A percentile compares a stretch with the other conserved stretches of the same genome.
Evolutionary conservation across 2,113 vertebrate species (phyloP).

Genomic region (Oryzias melastigma): DNA sequence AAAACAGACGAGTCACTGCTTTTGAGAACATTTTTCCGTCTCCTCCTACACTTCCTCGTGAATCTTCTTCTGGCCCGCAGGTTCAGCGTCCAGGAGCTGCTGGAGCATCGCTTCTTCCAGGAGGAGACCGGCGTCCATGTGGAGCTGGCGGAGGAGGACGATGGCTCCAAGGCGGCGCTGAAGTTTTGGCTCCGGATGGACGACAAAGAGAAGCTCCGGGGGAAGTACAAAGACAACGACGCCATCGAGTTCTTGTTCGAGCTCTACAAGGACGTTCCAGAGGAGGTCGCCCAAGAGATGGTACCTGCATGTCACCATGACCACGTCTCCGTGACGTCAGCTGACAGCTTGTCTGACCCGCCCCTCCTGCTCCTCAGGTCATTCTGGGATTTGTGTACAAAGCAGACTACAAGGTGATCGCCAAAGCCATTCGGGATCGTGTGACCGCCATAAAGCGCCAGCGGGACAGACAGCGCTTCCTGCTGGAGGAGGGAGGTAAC

Average conservation of each 20-base stretch:
- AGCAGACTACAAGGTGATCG: conserved; percentile 89
- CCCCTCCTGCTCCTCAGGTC: conserved; percentile 74
- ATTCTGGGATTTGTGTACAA: conserved; percentile 89
- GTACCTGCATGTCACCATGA: conserved; percentile 55
- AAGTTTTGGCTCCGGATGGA: conserved; percentile 96
- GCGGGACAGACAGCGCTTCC: conserved; percentile 81
- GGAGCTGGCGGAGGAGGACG: conserved; percentile 91
- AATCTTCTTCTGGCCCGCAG: conserved; percentile 59
- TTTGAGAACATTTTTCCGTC: no score
- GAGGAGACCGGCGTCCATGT: conserved; percentile 89
- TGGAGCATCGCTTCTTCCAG: conserved; percentile 93
- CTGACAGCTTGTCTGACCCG: conserved; percentile 5
- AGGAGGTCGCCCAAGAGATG: conserved; percentile 98
- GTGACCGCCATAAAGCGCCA: conserved; percentile 86
- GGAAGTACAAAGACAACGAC: conserved; percentile 93
- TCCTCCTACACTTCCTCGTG: no score
- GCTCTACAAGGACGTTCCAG: conserved; percentile 89
- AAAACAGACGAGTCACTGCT: no score
- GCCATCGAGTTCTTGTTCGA: conserved; percentile 96
- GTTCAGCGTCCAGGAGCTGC: conserved; percentile 93
- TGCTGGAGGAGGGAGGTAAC: conserved; percentile 41
- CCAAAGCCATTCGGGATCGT: conserved; percentile 85
- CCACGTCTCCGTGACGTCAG: not conserved
- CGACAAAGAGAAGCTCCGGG: conserved; percentile 84
- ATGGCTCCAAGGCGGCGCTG: conserved; percentile 73